Conservation (phyloP, 2,888 invertebrate species). For the Limnephilus marmoratus region DNA sequence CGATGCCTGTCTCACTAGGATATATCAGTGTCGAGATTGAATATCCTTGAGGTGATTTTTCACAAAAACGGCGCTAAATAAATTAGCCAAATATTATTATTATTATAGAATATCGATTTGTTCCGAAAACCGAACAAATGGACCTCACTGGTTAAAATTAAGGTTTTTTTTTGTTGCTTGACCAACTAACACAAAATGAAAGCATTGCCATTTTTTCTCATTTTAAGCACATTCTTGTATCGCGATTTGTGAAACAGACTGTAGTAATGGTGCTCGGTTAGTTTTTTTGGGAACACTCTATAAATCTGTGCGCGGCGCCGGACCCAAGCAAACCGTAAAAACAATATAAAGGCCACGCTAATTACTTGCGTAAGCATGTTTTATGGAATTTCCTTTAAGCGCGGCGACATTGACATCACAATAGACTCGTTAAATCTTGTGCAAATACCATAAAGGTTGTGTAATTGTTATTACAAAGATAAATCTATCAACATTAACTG, state of each 20-base stretch:
- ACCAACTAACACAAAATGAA: not conserved
- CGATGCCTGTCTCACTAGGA: too few species aligned
- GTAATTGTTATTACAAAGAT: not conserved
- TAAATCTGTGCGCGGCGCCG: conserved; percentile 5
- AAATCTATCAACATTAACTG: not conserved
- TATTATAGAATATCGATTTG: too few species aligned
- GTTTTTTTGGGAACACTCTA: conserved; percentile 13
- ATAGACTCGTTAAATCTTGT: conserved; percentile 18
- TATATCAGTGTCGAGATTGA: too few species aligned
- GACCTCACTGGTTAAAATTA: too few species aligned
- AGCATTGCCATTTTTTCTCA: not conserved
- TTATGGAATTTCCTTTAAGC: not conserved
- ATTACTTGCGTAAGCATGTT: conserved; percentile 5
- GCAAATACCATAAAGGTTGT: conserved; percentile 2
- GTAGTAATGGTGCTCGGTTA: not conserved
- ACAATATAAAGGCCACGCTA: conserved; percentile 34
- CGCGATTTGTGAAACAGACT: not conserved
- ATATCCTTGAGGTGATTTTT: too few species aligned
- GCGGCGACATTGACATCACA: not conserved
- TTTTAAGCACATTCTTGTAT: not conserved
- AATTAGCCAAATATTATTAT: too few species aligned
- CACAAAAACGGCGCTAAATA: too few species aligned
- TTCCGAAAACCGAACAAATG: too few species aligned
- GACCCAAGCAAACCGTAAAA: conserved; percentile 18
- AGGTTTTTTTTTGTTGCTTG: not conserved